Conservation (phyloP, 2,797 vertebrate species). For the Podarcis siculus region DNA sequence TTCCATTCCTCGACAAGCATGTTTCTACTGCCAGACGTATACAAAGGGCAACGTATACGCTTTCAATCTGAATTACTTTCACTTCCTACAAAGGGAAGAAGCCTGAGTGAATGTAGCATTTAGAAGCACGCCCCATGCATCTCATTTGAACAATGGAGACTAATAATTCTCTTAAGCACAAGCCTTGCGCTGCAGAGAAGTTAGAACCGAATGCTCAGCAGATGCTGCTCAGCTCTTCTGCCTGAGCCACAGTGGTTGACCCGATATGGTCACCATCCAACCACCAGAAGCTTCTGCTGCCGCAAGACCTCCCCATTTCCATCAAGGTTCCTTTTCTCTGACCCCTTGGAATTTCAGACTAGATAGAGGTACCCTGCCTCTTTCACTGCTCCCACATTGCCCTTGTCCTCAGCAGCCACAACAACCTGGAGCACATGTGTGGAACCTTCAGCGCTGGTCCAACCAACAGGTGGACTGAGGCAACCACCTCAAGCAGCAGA, state of each 20-base stretch:
- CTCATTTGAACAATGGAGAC: neutral
- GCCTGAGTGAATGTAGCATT: neutral
- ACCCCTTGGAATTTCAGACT: neutral
- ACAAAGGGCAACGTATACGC: constrained; percentile 28
- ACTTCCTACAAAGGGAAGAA: constrained; percentile 12
- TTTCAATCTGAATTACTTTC: constrained; percentile 31
- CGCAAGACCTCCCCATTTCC: neutral
- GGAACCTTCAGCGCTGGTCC: too few relatives aligned
- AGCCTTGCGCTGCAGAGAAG: neutral
- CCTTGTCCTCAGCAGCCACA: neutral
- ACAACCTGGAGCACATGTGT: too few relatives aligned
- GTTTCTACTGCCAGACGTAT: constrained; percentile 12
- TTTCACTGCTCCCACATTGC: neutral
- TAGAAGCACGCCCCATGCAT: constrained; percentile 5
- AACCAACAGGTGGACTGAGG: too few relatives aligned
- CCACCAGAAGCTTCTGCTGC: neutral
- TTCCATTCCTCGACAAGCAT: constrained; percentile 14
- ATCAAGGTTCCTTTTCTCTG: neutral
- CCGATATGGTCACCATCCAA: neutral
- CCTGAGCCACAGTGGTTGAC: neutral
- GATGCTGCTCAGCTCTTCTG: neutral
- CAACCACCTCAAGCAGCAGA: too few relatives aligned
- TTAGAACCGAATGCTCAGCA: neutral
- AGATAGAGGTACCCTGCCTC: too few relatives aligned
- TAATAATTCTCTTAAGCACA: constrained; percentile 10